Evolutionary conservation across 1,140 invertebrate genomes (phyloP).

Genomic region (Latrodectus geometricus): DNA sequence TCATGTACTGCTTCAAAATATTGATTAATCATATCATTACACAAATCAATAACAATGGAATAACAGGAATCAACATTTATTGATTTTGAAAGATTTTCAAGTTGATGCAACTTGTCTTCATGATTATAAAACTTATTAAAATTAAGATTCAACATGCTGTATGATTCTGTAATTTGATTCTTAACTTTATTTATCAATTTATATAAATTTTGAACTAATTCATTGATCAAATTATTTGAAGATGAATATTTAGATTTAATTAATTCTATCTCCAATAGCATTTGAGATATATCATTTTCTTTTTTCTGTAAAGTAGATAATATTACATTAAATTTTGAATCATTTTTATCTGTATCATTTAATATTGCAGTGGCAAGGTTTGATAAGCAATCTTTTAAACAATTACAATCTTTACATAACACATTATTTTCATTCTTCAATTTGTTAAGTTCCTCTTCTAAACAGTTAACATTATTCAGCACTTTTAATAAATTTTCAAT

Average conservation of each 20-base stretch:
- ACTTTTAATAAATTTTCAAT: not conserved
- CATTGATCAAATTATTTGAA: not conserved
- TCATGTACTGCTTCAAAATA: not conserved
- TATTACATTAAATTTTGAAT: slow-evolving; percentile 1
- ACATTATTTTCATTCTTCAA: slow-evolving; percentile 9
- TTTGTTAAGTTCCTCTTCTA: not conserved
- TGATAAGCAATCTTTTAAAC: not conserved
- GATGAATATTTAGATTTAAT: not conserved
- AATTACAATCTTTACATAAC: not conserved
- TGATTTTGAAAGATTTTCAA: not conserved
- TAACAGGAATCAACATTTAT: too few species aligned
- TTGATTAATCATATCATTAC: not conserved
- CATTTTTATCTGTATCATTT: not conserved
- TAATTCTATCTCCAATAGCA: slow-evolving; percentile 7
- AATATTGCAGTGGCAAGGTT: not conserved
- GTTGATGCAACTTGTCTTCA: not conserved
- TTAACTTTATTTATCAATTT: not conserved
- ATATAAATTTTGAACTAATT: not conserved
- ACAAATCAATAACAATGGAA: not conserved
- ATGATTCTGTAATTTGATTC: not conserved
- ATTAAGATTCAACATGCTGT: not conserved
- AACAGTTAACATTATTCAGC: not conserved
- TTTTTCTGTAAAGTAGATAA: slow-evolving; percentile 23
- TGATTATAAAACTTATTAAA: not conserved
- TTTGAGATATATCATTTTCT: not conserved